Base-by-base conservation (phyloP, 1,140 invertebrate species). In the Holcopasites calliopsidis region DNA sequence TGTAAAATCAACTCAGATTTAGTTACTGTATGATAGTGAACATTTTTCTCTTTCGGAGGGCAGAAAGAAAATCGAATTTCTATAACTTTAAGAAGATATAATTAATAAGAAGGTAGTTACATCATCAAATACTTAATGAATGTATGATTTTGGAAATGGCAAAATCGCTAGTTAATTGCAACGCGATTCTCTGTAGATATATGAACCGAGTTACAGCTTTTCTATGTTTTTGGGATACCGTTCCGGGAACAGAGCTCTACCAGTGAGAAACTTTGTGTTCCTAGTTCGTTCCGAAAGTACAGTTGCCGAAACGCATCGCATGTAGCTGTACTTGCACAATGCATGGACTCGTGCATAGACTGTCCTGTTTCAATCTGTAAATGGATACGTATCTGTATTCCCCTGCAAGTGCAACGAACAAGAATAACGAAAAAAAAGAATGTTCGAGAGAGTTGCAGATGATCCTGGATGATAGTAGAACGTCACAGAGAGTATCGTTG, bases 241-340 rank as follows among this genome's bases (percentile, higher is more conserved):
- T 71, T 71, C 50, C 55, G 21, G 10, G 35, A n/a, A n/a, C n/a
- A n/a, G 42, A 61, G 50, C 57, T 71, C 31, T 42, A 61, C 42
- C 47, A 28, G 60, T 13, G 66, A 35, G 49, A 64, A 73, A 73
- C 58, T 64, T 65, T 5, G 70, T 54, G 42, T 64, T 65, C 65
- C 52, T 7, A 38, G 55, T 60, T 71, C 44, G 33, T 70, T 57
- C 35, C 50, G 23, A 57, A 58, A 70, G 23, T 23, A 33, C 13
- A 54, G 49, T 64, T 52, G 60, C 54, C 70, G 23, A 65, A 64
- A 54, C 26, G 60, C 49, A 35, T 52, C n/a, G 18, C 38, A 55
- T 2, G n/a, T n/a, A n/a, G n/a, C n/a, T n/a, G n/a, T n/a, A 21
- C 47, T 21, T 18, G 18, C 35, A 68, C 49, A 26, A 60, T 60